Percentiles rank a stretch among this genome's conserved stretches.
These are phyloP conservation scores for Sphaeramia orbicularis DNA, from an alignment of 2,797 vertebrate genomes.

Conservation along the genomic window DNA sequence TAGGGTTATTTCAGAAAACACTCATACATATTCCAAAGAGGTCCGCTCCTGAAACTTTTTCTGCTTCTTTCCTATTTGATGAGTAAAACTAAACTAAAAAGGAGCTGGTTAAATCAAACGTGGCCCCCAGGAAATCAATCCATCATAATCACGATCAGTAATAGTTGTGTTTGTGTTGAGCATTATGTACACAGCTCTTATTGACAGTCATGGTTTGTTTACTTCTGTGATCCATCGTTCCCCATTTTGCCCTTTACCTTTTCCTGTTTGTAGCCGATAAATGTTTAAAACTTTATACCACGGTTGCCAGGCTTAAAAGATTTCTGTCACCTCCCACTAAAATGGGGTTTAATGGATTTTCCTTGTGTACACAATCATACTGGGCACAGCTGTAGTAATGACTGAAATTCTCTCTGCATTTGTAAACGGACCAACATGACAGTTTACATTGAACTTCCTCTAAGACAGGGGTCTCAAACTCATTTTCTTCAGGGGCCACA, in stretches of 20 bases:
- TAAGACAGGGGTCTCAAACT: no score
- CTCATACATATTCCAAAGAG: constrained; percentile 15
- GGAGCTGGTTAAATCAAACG: constrained; percentile 15
- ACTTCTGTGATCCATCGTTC: constrained; percentile 5
- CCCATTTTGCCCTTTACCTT: constrained; percentile 7
- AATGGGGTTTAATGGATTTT: no score
- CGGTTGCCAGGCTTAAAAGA: background rate
- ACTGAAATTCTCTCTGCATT: no score
- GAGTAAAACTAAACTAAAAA: constrained; percentile 30
- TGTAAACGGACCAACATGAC: no score
- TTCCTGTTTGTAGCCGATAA: background rate
- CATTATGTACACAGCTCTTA: constrained; percentile 1
- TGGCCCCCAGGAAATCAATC: constrained; percentile 7
- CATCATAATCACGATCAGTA: constrained; percentile 5
- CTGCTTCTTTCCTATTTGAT: constrained; percentile 19
- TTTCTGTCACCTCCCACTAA: background rate
- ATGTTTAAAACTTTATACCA: background rate
- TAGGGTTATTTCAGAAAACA: constrained; percentile 37
- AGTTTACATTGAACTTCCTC: no score
- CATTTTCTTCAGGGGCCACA: no score
- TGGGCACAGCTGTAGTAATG: no score
- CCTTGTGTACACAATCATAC: no score
- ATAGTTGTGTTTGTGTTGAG: constrained; percentile 8
- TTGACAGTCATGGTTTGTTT: constrained; percentile 14
- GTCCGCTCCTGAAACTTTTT: constrained; percentile 34